Base-by-base conservation (phyloP, 2,888 invertebrate species). In the Dioctria rufipes region DNA sequence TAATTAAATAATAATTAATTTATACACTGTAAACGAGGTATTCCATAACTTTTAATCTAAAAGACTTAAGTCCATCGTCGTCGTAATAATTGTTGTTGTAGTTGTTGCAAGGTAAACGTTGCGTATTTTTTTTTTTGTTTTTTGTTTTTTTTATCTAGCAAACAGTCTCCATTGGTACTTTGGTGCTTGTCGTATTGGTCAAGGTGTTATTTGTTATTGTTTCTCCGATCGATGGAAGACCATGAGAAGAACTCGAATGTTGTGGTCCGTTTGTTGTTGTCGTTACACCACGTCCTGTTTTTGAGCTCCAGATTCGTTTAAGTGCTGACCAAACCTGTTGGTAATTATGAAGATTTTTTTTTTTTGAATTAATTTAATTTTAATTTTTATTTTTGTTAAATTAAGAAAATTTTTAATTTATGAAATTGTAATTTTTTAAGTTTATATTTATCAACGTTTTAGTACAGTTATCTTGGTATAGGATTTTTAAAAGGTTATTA, bases 181-280 rank as follows among this genome's bases (percentile, higher is more conserved):
- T 91, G 79, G 88, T 85, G 73, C 83, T 87, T 49, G 90, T 91
- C 46, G 91, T 90, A 85, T 91, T 90, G 83, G 93, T 92, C 83
- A 92, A 90, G 84, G 93, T 93, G 86, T 92, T 93, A 89, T 93
- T 92, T 85, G 93, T 93, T 83, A 93, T 92, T 84, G 93, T 93
- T 88, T 94, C 94, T 83, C 94, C 95, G 90, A 95, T 92, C 54
- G 95, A 95, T 80, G 95, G 95, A 88, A 94, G 90, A 81, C 95
- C 95, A 89, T 95, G 95, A 82, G 95, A 95, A 84, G 93, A 93
- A 80, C 92, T 92, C 81, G 95, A 95, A 88, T 93, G 93, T 87
- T 92, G 92, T 82, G 92, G 92, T 2, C 92, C 92, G 82, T 92
- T 93, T 78, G 92, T 92, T 39, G 92, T 91, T 83, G 88, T 90